Conservation (phyloP, 2,888 invertebrate species). For the Ametastegia equiseti region DNA sequence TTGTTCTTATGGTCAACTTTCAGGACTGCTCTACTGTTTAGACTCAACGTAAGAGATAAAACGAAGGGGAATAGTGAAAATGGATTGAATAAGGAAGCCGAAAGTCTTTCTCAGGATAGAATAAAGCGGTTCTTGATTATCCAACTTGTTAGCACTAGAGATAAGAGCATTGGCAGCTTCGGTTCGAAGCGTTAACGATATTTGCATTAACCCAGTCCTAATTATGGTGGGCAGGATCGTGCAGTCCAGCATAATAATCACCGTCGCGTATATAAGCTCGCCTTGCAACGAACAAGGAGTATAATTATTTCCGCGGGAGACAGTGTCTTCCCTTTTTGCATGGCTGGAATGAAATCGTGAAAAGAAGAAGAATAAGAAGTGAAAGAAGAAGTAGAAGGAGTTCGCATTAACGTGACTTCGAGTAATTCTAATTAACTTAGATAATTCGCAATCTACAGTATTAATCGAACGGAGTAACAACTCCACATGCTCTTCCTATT, state of each 20-base stretch:
- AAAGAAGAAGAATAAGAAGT: constrained; percentile 52
- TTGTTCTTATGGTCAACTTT: constrained; percentile 4
- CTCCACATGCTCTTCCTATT: neutral
- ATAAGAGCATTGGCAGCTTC: neutral
- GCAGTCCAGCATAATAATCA: constrained; percentile 55
- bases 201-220: constrained; percentile 15
- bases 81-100: neutral
- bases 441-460: neutral
- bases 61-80: neutral
- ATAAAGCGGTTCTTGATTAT: constrained; percentile 35
- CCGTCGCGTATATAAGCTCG: constrained; percentile 52
- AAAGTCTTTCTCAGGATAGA: neutral
- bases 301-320: constrained; percentile 44
- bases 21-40: too few relatives aligned
- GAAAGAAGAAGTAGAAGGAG: too few relatives aligned
- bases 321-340: constrained; percentile 48
- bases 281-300: constrained; percentile 44
- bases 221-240: constrained; percentile 9
- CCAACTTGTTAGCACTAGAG: constrained; percentile 9
- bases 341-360: constrained; percentile 55
- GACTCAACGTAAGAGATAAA: neutral
- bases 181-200: constrained; percentile 6
- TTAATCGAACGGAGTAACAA: neutral
- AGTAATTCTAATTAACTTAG: constrained; percentile 1
- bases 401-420: neutral